Evolutionary conservation across 1,140 invertebrate species (phyloP).

Genomic region (Armadillidium nasatum): DNA sequence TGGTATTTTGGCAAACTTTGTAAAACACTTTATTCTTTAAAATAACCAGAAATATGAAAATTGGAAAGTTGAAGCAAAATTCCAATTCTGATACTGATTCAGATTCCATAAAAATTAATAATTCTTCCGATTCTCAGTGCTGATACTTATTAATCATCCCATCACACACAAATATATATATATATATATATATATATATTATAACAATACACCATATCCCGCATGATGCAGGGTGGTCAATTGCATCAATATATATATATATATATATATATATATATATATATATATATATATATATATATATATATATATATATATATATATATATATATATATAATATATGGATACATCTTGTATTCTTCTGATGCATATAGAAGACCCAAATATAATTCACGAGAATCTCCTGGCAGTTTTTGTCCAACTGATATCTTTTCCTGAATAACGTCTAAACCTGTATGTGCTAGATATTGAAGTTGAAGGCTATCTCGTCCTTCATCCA

Average conservation of each 20-base stretch:
- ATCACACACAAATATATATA: too few species aligned
- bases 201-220: background rate
- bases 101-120: too few species aligned
- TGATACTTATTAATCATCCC: too few species aligned
- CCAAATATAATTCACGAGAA: conserved; percentile 77
- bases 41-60: too few species aligned
- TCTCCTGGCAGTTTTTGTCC: conserved; percentile 58
- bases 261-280: background rate
- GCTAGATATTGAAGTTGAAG: conserved; percentile 87
- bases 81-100: too few species aligned
- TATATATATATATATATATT: background rate
- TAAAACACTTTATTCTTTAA: too few species aligned
- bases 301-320: background rate
- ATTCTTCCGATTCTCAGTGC: too few species aligned
- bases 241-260: too few species aligned
- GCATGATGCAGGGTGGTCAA: background rate
- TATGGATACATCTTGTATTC: conserved; percentile 88
- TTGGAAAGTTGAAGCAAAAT: too few species aligned
- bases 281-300: too few species aligned
- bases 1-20: too few species aligned
- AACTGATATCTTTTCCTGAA: conserved; percentile 79
- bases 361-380: conserved; percentile 88
- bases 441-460: conserved; percentile 87
- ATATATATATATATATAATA: conserved; percentile 31
- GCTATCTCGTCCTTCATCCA: conserved; percentile 64